These are phyloP conservation scores for Conus betulinus DNA, from an alignment of 1,140 invertebrate genomes.

Conservation along the genomic window DNA sequence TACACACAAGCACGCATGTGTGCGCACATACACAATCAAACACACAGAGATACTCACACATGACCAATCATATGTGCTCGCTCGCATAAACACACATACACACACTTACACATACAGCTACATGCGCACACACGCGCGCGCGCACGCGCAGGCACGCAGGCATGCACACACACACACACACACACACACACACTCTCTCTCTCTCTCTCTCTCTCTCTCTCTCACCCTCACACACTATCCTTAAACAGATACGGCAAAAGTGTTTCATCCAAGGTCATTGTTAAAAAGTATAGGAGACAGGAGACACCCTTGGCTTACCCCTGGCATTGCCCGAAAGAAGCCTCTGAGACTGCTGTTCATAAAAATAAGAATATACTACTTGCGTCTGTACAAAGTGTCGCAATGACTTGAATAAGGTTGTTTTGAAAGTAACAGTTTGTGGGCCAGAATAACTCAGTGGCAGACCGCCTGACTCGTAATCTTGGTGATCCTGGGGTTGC, in stretches of 20 bases:
- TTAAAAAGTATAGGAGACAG: too few relatives aligned
- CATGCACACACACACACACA: neutral
- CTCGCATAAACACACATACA: neutral
- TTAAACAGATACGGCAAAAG: neutral
- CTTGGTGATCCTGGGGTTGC: too few relatives aligned
- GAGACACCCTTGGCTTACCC: too few relatives aligned
- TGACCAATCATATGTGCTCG: neutral
- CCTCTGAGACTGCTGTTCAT: too few relatives aligned
- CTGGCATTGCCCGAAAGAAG: too few relatives aligned
- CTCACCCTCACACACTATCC: neutral
- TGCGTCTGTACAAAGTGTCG: too few relatives aligned
- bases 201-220: neutral
- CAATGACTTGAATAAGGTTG: too few relatives aligned
- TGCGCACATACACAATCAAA: neutral
- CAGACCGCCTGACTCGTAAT: too few relatives aligned
- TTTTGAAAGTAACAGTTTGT: too few relatives aligned
- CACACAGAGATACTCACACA: neutral
- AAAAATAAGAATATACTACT: too few relatives aligned
- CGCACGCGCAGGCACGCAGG: neutral
- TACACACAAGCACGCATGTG: too few relatives aligned
- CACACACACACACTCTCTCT: neutral
- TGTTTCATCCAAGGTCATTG: neutral
- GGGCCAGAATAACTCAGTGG: too few relatives aligned
- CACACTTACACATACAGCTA: neutral
- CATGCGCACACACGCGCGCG: neutral